These are phyloP conservation scores for Scaptomyza hsui DNA, from an alignment of 1,140 invertebrate genomes.

Conservation along the genomic window DNA sequence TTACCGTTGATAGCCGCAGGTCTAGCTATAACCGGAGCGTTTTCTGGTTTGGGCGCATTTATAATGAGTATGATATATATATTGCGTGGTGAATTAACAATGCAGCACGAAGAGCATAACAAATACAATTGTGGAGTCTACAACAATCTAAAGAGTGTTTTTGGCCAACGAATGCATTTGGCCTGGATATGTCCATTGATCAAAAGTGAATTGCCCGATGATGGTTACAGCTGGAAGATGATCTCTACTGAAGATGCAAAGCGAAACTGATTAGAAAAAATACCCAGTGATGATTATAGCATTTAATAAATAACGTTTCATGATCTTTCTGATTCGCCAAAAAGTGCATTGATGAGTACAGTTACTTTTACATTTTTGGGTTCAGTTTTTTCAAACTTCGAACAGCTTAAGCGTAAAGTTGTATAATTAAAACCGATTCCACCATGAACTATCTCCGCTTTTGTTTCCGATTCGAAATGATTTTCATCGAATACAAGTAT, in stretches of 20 bases:
- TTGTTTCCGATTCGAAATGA: neutral
- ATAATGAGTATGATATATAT: slow-evolving; percentile 88
- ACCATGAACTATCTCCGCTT: slow-evolving; percentile 34
- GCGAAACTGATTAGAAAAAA: no score
- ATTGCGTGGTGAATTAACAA: slow-evolving; percentile 46
- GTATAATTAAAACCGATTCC: slow-evolving; percentile 62
- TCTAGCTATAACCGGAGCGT: no score
- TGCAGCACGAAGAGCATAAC: no score
- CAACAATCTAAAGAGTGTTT: slow-evolving; percentile 87
- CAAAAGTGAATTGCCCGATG: slow-evolving; percentile 89
- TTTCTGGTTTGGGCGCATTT: slow-evolving; percentile 83
- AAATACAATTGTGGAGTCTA: slow-evolving; percentile 89
- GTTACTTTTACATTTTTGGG: slow-evolving; percentile 17
- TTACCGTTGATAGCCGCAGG: slow-evolving; percentile 67
- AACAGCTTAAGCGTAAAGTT: slow-evolving; percentile 22
- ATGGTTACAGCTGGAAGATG: slow-evolving; percentile 89
- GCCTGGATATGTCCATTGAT: slow-evolving; percentile 91
- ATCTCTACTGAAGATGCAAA: no score
- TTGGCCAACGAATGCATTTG: slow-evolving; percentile 91
- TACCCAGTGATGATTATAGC: no score
- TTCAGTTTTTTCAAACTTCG: neutral
- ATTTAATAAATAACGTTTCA: no score
- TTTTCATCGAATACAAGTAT: slow-evolving; percentile 62
- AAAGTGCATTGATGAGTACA: slow-evolving; percentile 53
- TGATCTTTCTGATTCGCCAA: slow-evolving; percentile 9